These are phyloP conservation scores for Theocolax elegans DNA, from an alignment of 1,140 invertebrate species.

Conservation along the genomic window DNA sequence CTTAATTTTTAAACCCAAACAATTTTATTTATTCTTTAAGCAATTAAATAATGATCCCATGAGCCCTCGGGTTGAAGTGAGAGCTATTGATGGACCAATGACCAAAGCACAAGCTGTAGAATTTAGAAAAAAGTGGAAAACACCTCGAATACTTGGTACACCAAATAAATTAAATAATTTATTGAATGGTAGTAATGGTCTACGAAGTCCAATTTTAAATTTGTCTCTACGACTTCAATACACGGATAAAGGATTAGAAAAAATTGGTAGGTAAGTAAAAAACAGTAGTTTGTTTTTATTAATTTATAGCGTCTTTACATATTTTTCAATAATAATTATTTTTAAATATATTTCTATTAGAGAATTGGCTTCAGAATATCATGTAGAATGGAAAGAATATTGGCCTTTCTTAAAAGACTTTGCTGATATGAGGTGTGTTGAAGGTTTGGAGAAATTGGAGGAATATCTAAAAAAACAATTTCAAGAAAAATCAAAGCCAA, in stretches of 20 bases:
- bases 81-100: slow-evolving; percentile 89
- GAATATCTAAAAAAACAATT: slow-evolving; percentile 73
- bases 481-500: slow-evolving; percentile 12
- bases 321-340: too few relatives aligned
- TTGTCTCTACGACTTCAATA: slow-evolving; percentile 76
- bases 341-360: slow-evolving; percentile 67
- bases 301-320: too few relatives aligned
- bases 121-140: slow-evolving; percentile 85
- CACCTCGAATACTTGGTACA: slow-evolving; percentile 67
- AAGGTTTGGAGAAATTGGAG: slow-evolving; percentile 81
- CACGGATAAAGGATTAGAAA: slow-evolving; percentile 85
- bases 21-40: slow-evolving; percentile 64
- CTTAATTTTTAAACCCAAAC: too few relatives aligned
- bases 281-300: too few relatives aligned
- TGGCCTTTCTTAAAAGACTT: slow-evolving; percentile 89
- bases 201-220: slow-evolving; percentile 45
- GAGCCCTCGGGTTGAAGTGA: slow-evolving; percentile 77
- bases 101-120: slow-evolving; percentile 75
- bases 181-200: slow-evolving; percentile 26
- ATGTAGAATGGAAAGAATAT: slow-evolving; percentile 89
- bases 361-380: slow-evolving; percentile 78
- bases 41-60: slow-evolving; percentile 73
- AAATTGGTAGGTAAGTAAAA: slow-evolving; percentile 76
- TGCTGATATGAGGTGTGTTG: slow-evolving; percentile 76
- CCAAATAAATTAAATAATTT: slow-evolving; percentile 31